Conservation (phyloP, 2,888 invertebrate genomes). For the Ophioninae sp. region DNA sequence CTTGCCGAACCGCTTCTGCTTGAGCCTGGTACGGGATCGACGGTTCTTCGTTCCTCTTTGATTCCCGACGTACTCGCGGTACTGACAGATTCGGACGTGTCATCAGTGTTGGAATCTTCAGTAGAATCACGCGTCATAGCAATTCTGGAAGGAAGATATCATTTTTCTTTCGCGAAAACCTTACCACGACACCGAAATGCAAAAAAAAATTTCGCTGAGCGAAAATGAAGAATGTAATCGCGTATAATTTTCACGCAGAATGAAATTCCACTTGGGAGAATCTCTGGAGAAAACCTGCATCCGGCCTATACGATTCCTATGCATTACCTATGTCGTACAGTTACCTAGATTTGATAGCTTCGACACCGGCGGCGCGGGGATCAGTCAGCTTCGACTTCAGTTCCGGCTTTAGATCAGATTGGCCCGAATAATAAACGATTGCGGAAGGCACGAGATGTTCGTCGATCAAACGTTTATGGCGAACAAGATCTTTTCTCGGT, state of each 20-base stretch:
- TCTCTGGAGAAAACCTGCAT: background rate
- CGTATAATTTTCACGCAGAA: background rate
- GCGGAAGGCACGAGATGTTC: constrained; percentile 90
- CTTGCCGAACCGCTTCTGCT: constrained; percentile 57
- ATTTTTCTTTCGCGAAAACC: constrained; percentile 1
- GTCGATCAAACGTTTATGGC: constrained; percentile 86
- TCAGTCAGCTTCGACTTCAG: constrained; percentile 85
- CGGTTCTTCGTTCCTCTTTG: constrained; percentile 25
- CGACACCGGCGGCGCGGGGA: constrained; percentile 86
- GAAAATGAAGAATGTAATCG: background rate
- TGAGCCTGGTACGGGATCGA: constrained; percentile 51
- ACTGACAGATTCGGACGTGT: constrained; percentile 43
- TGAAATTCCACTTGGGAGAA: background rate
- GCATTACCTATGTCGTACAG: constrained; percentile 68
- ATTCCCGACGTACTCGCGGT: background rate
- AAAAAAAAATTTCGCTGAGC: background rate
- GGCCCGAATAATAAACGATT: constrained; percentile 85
- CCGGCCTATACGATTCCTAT: background rate
- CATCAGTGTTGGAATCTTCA: constrained; percentile 46
- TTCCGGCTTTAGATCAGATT: constrained; percentile 84
- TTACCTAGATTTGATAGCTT: constrained; percentile 86
- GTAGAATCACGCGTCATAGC: constrained; percentile 60
- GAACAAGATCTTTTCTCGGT: constrained; percentile 87
- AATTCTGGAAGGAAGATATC: constrained; percentile 49
- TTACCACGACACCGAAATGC: background rate